A percentile compares a stretch with the other conserved stretches of the same genome.
Evolutionary conservation across 2,113 vertebrate species (phyloP).

Genomic region (Anoura caudifer): DNA sequence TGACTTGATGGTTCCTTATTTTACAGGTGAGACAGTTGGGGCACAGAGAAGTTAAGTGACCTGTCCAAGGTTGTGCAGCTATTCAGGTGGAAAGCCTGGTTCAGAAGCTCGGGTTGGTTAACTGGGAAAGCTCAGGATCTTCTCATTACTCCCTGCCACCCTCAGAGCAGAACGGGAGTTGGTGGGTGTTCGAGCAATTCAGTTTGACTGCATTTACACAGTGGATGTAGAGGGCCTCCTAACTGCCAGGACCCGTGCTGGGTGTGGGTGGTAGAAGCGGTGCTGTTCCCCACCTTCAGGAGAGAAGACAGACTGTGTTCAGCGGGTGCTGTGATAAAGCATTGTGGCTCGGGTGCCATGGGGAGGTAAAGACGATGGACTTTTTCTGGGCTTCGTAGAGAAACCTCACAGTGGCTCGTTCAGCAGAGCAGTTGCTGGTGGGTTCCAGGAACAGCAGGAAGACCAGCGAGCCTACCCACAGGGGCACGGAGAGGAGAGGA

Average conservation of each 20-base stretch:
- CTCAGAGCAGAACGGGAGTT: not conserved
- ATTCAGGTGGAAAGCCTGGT: not conserved
- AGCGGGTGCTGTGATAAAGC: not conserved
- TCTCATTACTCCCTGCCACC: not conserved
- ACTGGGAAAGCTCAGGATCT: not conserved
- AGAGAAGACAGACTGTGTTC: not conserved
- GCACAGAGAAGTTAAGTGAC: not conserved
- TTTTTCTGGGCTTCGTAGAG: not conserved
- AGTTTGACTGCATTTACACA: not conserved
- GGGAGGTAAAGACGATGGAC: not conserved
- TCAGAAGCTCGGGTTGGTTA: not conserved
- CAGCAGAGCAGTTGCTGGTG: not conserved
- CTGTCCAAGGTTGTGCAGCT: not conserved
- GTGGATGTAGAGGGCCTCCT: not conserved
- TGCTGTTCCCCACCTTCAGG: not conserved
- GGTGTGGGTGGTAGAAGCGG: not conserved
- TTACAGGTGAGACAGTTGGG: not conserved
- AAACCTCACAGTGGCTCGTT: not conserved
- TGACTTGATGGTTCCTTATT: not conserved
- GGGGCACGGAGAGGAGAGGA: not conserved
- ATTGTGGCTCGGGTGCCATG: too few species aligned
- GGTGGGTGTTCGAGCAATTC: not conserved
- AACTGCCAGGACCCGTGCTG: not conserved
- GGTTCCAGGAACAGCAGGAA: not conserved
- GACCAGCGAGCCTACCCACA: not conserved